Evolutionary conservation across 2,888 invertebrate genomes (phyloP).

Genomic region (Tenthredo livida): DNA sequence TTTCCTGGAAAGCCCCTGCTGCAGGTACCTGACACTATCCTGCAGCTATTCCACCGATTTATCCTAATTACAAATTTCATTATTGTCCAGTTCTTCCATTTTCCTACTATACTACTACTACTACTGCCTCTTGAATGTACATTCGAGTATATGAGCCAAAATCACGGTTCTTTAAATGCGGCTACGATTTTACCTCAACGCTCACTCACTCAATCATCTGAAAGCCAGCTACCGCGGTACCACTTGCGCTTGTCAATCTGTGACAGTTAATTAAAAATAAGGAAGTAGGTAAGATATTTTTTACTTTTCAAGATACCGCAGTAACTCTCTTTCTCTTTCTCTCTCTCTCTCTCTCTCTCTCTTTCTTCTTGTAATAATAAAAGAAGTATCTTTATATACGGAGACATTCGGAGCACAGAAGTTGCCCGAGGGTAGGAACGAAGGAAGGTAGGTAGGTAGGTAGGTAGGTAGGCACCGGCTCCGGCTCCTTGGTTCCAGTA

Average conservation of each 20-base stretch:
- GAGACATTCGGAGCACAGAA: constrained; percentile 23
- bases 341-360: constrained; percentile 55
- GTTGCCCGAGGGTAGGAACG: neutral
- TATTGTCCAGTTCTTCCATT: neutral
- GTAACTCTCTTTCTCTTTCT: constrained; percentile 32
- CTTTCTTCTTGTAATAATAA: constrained; percentile 28
- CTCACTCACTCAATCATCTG: neutral
- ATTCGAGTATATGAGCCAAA: neutral
- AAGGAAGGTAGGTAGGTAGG: neutral
- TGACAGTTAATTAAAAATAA: constrained; percentile 22
- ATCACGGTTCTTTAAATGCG: neutral
- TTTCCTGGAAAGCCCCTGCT: neutral
- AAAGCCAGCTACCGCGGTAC: neutral
- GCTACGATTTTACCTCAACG: neutral
- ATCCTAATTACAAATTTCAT: constrained; percentile 30
- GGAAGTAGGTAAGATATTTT: constrained; percentile 16
- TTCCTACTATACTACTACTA: neutral
- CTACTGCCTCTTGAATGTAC: no score
- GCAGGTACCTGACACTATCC: neutral
- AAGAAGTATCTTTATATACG: neutral
- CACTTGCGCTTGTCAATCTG: constrained; percentile 15
- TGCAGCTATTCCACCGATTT: neutral
- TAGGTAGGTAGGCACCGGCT: neutral
- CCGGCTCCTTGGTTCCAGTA: neutral
- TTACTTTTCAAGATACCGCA: constrained; percentile 33